Evolutionary conservation across 2,113 vertebrate genomes (phyloP).

Genomic region (Gallinago media): DNA sequence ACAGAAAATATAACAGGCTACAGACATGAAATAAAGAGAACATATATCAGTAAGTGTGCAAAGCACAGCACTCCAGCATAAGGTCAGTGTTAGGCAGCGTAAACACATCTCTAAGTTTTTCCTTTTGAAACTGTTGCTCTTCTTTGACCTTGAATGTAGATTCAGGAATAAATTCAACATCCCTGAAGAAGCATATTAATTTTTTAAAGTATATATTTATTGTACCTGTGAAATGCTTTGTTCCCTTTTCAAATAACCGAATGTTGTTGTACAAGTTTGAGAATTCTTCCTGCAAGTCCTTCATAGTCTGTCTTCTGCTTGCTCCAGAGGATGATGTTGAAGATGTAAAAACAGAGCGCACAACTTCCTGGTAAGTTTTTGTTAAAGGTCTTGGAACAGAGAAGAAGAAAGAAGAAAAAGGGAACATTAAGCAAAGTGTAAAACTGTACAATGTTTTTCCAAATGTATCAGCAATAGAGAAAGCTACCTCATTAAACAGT

Average conservation of each 20-base stretch:
- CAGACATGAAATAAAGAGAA: background rate
- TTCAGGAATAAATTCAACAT: background rate
- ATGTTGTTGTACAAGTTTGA: slow-evolving; percentile 92
- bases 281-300: slow-evolving; percentile 96
- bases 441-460: background rate
- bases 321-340: slow-evolving; percentile 82
- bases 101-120: background rate
- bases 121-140: background rate
- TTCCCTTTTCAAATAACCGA: slow-evolving; percentile 91
- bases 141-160: background rate
- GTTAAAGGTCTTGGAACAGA: slow-evolving; percentile 84
- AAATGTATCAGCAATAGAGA: background rate
- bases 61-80: background rate
- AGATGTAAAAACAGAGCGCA: slow-evolving; percentile 88
- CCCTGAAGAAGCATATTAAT: background rate
- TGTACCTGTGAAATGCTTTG: slow-evolving; percentile 89
- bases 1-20: background rate
- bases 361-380: slow-evolving; percentile 90
- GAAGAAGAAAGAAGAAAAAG: background rate
- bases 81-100: background rate
- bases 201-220: background rate
- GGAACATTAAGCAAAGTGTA: background rate
- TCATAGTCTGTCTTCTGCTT: slow-evolving; percentile 89
- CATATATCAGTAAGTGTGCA: background rate
- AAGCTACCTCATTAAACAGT: background rate